phyloP scores from a whole-genome alignment of 2,113 vertebrate species.

The Thymallus thymallus region DNA sequence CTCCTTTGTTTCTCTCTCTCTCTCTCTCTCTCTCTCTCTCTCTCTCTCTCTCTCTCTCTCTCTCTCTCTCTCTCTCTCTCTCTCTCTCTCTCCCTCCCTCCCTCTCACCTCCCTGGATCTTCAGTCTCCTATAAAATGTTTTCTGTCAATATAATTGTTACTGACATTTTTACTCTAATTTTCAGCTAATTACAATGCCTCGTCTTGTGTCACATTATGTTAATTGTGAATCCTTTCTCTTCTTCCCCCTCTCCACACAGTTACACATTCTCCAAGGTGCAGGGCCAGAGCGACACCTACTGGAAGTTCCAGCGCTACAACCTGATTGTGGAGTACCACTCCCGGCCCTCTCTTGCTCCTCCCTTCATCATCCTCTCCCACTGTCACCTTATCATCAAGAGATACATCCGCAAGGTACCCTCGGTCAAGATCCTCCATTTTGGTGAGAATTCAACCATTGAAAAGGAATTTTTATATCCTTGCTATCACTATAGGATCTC shows the following conservation, averaged over 20 bases:
- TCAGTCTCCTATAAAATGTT: not conserved
- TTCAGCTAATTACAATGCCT: not conserved
- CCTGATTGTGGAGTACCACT: slow-evolving; percentile 86
- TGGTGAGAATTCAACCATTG: slow-evolving; percentile 61
- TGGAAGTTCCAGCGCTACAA: slow-evolving; percentile 92
- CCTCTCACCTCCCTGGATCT: not conserved
- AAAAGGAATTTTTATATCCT: too few species aligned
- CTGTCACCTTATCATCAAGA: slow-evolving; percentile 77
- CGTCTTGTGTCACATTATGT: not conserved
- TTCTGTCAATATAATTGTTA: not conserved
- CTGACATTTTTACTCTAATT: too few species aligned
- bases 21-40: slow-evolving; percentile 26
- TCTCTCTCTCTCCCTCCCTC: not conserved
- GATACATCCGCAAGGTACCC: slow-evolving; percentile 62
- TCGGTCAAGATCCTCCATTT: slow-evolving; percentile 64
- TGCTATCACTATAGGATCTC: too few species aligned
- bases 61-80: slow-evolving; percentile 52
- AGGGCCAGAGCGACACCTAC: slow-evolving; percentile 86
- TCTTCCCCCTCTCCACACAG: slow-evolving; percentile 60
- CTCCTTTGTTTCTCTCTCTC: slow-evolving; percentile 20
- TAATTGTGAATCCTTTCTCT: too few species aligned
- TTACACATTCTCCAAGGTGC: slow-evolving; percentile 85
- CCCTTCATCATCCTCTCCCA: slow-evolving; percentile 88
- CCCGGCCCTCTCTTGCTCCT: slow-evolving; percentile 81
- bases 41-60: not conserved